Percentiles rank a stretch among this genome's conserved stretches.
phyloP scores from a whole-genome alignment of 2,113 vertebrate species.

The Datnioides undecimradiatus region DNA sequence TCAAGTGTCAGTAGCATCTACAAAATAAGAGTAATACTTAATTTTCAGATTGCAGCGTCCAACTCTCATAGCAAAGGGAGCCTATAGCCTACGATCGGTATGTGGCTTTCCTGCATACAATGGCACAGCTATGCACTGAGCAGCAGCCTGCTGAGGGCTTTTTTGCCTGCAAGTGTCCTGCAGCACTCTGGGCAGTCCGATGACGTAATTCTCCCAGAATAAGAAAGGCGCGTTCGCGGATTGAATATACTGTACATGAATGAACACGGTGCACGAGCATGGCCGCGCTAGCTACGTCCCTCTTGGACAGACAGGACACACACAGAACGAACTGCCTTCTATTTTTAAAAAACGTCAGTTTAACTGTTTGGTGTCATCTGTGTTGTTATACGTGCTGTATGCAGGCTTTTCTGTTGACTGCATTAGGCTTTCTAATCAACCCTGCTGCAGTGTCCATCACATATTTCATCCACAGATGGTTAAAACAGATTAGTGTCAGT shows the following conservation, averaged over 20 bases:
- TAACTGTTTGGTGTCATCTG: too few relatives aligned
- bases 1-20: background rate
- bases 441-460: background rate
- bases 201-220: slow-evolving; percentile 72
- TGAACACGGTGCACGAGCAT: slow-evolving; percentile 63
- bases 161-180: slow-evolving; percentile 28
- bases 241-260: slow-evolving; percentile 65
- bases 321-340: background rate
- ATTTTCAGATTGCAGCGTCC: background rate
- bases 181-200: slow-evolving; percentile 30
- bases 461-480: background rate
- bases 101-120: background rate
- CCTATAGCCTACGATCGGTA: background rate
- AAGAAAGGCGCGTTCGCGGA: slow-evolving; percentile 58
- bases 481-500: background rate
- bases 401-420: background rate
- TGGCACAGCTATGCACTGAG: background rate
- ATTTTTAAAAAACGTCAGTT: background rate
- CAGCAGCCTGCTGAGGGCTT: slow-evolving; percentile 12
- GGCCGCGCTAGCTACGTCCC: background rate
- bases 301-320: background rate
- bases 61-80: background rate
- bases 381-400: background rate
- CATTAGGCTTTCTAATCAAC: background rate
- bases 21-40: background rate